Conservation (phyloP, 2,797 vertebrate species). For the Enteromius afrohamiltoni region DNA sequence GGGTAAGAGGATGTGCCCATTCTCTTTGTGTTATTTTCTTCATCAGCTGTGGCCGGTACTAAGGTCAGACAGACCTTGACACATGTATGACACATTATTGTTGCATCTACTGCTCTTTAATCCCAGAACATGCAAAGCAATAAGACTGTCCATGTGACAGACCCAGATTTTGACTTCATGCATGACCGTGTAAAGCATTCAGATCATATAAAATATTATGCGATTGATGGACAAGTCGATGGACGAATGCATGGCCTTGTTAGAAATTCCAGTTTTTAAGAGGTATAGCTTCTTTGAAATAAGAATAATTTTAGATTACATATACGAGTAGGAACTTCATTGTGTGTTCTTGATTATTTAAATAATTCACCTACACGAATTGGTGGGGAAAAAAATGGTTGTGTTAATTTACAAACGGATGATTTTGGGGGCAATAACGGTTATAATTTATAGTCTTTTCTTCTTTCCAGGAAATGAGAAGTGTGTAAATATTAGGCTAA, state of each 20-base stretch:
- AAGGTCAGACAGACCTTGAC: not conserved
- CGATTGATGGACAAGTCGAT: not conserved
- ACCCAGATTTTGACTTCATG: not conserved
- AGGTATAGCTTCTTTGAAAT: not conserved
- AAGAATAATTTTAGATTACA: not conserved
- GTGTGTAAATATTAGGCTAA: conserved; percentile 57
- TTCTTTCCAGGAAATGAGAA: conserved; percentile 51
- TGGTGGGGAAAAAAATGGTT: not conserved
- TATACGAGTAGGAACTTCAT: not conserved
- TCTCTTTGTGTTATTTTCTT: not conserved
- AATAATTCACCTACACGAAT: not conserved
- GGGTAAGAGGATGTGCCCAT: not conserved
- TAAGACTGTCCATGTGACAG: not conserved
- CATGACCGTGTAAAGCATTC: not conserved
- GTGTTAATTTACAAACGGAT: conserved; percentile 32
- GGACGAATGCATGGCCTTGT: not conserved
- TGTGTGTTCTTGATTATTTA: not conserved
- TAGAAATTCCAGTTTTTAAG: not conserved
- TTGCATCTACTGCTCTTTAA: conserved; percentile 11
- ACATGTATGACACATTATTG: not conserved
- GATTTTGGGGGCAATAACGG: conserved; percentile 45
- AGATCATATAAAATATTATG: not conserved
- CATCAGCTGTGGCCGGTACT: not conserved
- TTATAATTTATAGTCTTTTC: conserved; percentile 53
- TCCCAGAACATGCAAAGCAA: conserved; percentile 22